Base-by-base conservation (phyloP, 2,113 vertebrate genomes). In the Forbesichthys papilliferus region DNA sequence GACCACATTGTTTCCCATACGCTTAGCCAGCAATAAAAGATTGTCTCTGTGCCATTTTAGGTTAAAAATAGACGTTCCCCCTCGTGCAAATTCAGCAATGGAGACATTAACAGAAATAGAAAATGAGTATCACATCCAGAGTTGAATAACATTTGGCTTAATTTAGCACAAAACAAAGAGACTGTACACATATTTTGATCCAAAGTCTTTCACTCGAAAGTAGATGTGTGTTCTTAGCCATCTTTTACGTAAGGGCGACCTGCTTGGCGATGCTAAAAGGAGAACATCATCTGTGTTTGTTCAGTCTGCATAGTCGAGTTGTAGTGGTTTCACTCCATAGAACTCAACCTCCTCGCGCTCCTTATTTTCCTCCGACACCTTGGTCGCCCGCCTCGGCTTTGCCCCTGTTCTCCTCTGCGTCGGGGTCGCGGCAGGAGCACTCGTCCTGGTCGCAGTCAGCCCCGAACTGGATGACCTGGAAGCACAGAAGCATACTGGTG, bases 401-500 rank as follows among this genome's bases (percentile, higher is more conserved):
- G 68, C 66, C 88, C 75, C 87, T 95, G 88, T 99, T 98, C 93
- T 99, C 97, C 78, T 96, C 96, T 0, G 96, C 96, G 1, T 93
- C 91, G 0, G 95, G 97, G 88, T 99, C 97, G 0, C 95, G 95
- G 85, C 97, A 99, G 1, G 95, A 95, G 88, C 97, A 99, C 67
- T 98, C 97, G 0, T 98, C 97, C 79, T 92, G 91, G 79, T 96
- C 93, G 57, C 97, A 99, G 86, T 97, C 95, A 0, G 93, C 95
- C 74, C 95, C 96, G 68, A 99, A 99, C 0, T 94, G 95, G 84
- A 98, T 95, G 76, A 99, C 97, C 96, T 99, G 81, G 16, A 54
- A 49, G 73, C 14, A 51, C 42, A 9, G 36, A 18, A 65, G 51
- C 9, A 11, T 3, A 52, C 51, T 52, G 51, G 36, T 8, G 7